Evolutionary conservation across 2,113 vertebrate genomes (phyloP), one percentile per base, ranked within the genome.

Genomic region (Oryzias javanicus): DNA sequence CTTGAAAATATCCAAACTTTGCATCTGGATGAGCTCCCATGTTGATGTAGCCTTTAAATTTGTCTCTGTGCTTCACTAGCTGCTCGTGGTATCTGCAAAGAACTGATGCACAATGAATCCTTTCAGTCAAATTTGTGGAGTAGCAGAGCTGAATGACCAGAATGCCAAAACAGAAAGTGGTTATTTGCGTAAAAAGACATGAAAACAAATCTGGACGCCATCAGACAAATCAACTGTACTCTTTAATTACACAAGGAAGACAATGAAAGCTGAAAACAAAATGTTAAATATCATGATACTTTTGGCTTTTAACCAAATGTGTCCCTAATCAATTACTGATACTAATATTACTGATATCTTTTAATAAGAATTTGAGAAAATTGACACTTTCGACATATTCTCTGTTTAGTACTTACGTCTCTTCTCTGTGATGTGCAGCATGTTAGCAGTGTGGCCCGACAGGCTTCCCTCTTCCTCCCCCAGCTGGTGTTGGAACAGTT

Each of bases 391-490:
- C 46, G n/a, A n/a, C 29, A 18, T 15, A 1, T 55, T 5, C n/a
- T 27, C 51, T 25, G 47, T 19, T 12, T 20, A 18, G 42, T 61
- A 97, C 96, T 96, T 86, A 98, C 96, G 96, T 88, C 97, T 91
- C 80, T 93, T 93, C 82, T 98, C 96, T 0, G 92, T 90, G 81
- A 96, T 94, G 81, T 98, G 96, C 86, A 99, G 92, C 74, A 96
- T 92, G 45, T 95, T 90, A 0, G 94, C 89, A 1, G 89, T 93
- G 74, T 94, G 94, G 41, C 92, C 89, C 0, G 92, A 89, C 73
- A 91, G 84, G 44, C 91, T 89, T 0, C 86, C 86, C 54, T 92
- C 93, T 59, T 94, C 94, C 78, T 93, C 94, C 0, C 56, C 70
- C 16, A 72, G 79, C 25, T 88, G 77, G 14, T 87, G 85, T 16